A percentile compares a stretch with the other conserved stretches of the same genome.
phyloP scores from a whole-genome alignment of 2,113 vertebrate genomes.

The Menura novaehollandiae region DNA sequence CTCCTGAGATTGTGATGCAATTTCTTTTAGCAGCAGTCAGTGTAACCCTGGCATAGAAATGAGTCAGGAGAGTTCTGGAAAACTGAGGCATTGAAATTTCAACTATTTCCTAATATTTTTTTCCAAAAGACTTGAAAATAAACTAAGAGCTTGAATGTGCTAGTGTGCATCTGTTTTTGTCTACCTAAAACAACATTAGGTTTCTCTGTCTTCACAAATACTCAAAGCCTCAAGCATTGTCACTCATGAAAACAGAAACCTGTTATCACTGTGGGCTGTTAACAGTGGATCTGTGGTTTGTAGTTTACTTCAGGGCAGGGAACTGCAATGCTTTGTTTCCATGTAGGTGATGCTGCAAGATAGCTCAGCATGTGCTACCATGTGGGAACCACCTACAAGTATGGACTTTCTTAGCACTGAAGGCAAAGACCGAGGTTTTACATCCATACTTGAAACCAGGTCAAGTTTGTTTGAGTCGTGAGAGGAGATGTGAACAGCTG shows the following conservation, averaged over 20 bases:
- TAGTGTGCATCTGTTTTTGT: background rate
- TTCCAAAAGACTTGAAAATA: background rate
- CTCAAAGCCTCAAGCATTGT: background rate
- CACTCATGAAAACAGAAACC: background rate
- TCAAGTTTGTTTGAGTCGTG: background rate
- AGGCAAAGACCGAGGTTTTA: background rate
- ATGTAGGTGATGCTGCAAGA: background rate
- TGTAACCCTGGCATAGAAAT: background rate
- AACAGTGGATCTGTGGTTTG: background rate
- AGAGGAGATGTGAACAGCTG: background rate
- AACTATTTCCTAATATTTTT: background rate
- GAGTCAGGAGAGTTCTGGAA: background rate
- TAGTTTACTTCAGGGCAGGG: background rate
- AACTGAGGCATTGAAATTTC: background rate
- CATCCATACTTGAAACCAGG: background rate
- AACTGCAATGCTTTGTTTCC: background rate
- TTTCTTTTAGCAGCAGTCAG: background rate
- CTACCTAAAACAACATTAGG: background rate
- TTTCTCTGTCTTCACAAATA: background rate
- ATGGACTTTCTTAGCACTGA: background rate
- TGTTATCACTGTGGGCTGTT: background rate
- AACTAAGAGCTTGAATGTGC: background rate
- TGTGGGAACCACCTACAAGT: background rate
- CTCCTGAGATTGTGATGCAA: background rate
- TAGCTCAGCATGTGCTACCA: background rate